Evolutionary conservation across 30 jellyfish, hydroid and myxozoan species (phyloP), one percentile per base, ranked within the genome.

Genomic region (Pelagia noctiluca): DNA sequence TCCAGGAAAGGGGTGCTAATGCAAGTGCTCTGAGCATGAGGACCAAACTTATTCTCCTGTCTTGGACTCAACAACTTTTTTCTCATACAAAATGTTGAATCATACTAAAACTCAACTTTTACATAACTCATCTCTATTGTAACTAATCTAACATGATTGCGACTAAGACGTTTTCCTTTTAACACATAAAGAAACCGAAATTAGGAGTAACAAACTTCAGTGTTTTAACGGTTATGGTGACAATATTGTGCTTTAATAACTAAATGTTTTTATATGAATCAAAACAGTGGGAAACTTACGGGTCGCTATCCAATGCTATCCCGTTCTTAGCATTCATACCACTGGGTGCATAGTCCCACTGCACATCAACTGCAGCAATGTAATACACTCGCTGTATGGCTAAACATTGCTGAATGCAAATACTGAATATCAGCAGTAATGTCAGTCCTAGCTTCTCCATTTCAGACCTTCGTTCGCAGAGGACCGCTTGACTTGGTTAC

Each of bases 311-410:
- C 42, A 84, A 57, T 30, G 30, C 26, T 2, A 35, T 23, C 48
- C 88, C 88, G 5, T 61, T 71, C 50, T 22, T 84, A 32, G 68
- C 68, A 42, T 84, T 73, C 23, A 30, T 12, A 13, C 88, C 94
- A 0, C 84, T 37, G 1, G 94, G 94, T 0, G 88, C 94, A 78
- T 84, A 84, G 52, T 84, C 94, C 94, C 94, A 84, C 4, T 72
- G 67, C 18, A 75, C 83, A 65, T 84, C 83, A 21, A 84, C 78
- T 0, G 94, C 88, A 4, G 84, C 94, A 5, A 84, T 84, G 79
- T 60, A 84, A 63, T 84, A 72, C 7, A 84, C 78, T 0, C 94
- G 52, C 16, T 84, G 61, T 32, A 38, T 64, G 31, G 76, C 36
- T 19, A 21, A 76, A 63, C 53, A 42, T 25, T 13, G 77, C 53